These are phyloP conservation scores for Sebastes schlegelii DNA, from an alignment of 2,113 vertebrate genomes.

Conservation along the genomic window DNA sequence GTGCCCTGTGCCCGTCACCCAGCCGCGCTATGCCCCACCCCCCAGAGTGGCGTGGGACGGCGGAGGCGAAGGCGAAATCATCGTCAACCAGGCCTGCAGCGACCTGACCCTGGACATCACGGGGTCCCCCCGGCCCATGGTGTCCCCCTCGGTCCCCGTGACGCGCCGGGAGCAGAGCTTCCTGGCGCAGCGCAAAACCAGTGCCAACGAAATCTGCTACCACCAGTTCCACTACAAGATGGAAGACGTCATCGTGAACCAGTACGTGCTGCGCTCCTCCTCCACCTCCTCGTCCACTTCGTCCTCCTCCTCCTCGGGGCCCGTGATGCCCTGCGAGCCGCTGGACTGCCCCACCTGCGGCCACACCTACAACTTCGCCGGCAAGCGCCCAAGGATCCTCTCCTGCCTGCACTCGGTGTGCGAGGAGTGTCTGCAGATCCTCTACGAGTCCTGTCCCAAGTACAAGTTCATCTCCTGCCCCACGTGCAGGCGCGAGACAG, in stretches of 20 bases:
- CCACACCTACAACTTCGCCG: slow-evolving; percentile 95
- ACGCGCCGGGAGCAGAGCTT: slow-evolving; percentile 89
- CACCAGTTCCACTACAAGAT: slow-evolving; percentile 94
- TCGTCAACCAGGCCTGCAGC: slow-evolving; percentile 96
- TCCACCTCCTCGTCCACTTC: slow-evolving; percentile 82
- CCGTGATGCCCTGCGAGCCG: slow-evolving; percentile 90
- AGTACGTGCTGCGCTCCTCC: slow-evolving; percentile 91
- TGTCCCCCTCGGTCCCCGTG: slow-evolving; percentile 81
- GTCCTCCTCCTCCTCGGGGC: slow-evolving; percentile 79
- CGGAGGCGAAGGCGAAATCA: slow-evolving; percentile 93
- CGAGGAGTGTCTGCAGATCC: slow-evolving; percentile 98
- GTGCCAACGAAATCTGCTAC: slow-evolving; percentile 92
- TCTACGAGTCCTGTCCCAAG: slow-evolving; percentile 99
- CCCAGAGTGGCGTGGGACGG: slow-evolving; percentile 86
- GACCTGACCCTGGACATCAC: slow-evolving; percentile 84
- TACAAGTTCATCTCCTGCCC: slow-evolving; percentile 99
- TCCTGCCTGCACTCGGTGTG: slow-evolving; percentile 99
- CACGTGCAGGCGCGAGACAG: slow-evolving; percentile 96
- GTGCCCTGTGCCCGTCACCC: slow-evolving; percentile 88
- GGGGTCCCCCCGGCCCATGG: slow-evolving; percentile 77
- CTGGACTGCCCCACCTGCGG: slow-evolving; percentile 98
- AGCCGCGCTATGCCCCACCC: slow-evolving; percentile 89
- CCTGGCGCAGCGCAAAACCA: slow-evolving; percentile 91
- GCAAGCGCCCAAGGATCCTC: slow-evolving; percentile 96
- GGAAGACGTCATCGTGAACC: slow-evolving; percentile 97